Evolutionary conservation across 2,888 invertebrate species (phyloP).

Genomic region (Parthenolecanium corni): DNA sequence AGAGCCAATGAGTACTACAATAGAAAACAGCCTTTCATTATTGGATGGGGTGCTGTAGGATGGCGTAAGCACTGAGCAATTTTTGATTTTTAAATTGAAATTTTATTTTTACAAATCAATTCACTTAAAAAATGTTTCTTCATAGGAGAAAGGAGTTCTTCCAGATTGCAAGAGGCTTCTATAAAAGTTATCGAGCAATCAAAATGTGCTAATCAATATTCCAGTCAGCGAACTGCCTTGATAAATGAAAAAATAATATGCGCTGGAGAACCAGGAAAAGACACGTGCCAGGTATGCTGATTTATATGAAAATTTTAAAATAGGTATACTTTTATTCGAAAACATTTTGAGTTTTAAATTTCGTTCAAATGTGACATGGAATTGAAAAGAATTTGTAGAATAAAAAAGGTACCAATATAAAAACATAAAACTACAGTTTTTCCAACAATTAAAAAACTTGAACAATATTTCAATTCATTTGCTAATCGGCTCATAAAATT

Average conservation of each 20-base stretch:
- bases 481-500: too few relatives aligned
- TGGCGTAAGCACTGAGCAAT: neutral
- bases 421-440: too few relatives aligned
- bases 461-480: too few relatives aligned
- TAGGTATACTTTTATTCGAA: too few relatives aligned
- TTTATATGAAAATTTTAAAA: too few relatives aligned
- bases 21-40: constrained; percentile 5
- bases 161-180: constrained; percentile 15
- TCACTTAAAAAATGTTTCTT: neutral
- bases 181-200: neutral
- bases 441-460: too few relatives aligned
- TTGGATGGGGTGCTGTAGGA: constrained; percentile 21
- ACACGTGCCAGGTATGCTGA: constrained; percentile 20
- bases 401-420: too few relatives aligned
- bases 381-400: too few relatives aligned
- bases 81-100: neutral
- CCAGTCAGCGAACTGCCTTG: neutral
- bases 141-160: neutral
- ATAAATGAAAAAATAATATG: constrained; percentile 14
- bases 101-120: neutral
- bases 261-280: constrained; percentile 26
- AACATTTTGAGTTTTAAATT: too few relatives aligned
- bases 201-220: constrained; percentile 9
- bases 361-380: too few relatives aligned
- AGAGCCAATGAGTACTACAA: constrained; percentile 6